Conservation (phyloP, 2,113 vertebrate genomes). For the Nannobrachium achirus region DNA sequence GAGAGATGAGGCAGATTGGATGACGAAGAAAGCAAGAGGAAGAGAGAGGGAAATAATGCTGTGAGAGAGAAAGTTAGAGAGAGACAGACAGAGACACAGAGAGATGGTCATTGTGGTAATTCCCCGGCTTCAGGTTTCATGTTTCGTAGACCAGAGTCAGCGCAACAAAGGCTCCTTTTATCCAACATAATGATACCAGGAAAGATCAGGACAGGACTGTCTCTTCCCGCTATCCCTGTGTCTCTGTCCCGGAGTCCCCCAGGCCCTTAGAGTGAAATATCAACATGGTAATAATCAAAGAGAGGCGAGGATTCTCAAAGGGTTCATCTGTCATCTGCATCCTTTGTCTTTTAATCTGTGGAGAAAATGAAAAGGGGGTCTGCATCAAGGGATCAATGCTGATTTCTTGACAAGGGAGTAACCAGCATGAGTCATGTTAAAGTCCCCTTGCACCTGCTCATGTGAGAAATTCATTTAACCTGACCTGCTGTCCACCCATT, state of each 20-base stretch:
- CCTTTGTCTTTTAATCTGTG: too few relatives aligned
- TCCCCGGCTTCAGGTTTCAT: slow-evolving; percentile 17
- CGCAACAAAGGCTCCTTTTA: slow-evolving; percentile 28
- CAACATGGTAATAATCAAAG: background rate
- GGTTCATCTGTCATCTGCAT: background rate
- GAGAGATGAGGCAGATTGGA: background rate
- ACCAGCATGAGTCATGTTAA: too few relatives aligned
- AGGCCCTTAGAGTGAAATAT: background rate
- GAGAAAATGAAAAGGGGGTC: background rate
- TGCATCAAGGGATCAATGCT: too few relatives aligned
- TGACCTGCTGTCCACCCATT: too few relatives aligned
- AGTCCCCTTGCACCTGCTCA: too few relatives aligned
- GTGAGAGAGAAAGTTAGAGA: background rate
- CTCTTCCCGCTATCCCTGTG: background rate
- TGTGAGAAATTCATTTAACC: too few relatives aligned
- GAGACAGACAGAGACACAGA: slow-evolving; percentile 2
- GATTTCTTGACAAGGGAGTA: too few relatives aligned
- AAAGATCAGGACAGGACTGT: background rate
- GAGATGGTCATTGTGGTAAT: background rate
- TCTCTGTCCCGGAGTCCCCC: background rate
- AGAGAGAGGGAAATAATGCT: background rate
- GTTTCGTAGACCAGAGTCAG: slow-evolving; percentile 11
- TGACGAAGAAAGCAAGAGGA: background rate
- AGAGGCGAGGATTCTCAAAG: background rate
- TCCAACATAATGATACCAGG: slow-evolving; percentile 15